Conservation (phyloP, 2,797 vertebrate genomes). For the Thamnophis elegans region DNA sequence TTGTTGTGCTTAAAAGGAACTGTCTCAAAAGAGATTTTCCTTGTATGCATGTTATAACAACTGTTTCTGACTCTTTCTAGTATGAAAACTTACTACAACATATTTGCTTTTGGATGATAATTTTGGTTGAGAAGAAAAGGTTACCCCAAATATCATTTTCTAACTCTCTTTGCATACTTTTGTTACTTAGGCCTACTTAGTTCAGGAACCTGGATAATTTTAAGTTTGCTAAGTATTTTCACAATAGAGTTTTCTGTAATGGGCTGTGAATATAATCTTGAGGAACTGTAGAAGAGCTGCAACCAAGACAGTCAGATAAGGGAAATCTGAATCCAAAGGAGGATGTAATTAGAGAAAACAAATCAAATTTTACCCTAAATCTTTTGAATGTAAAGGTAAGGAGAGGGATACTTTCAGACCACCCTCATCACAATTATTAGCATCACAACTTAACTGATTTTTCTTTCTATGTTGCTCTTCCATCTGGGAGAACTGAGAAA, state of each 20-base stretch:
- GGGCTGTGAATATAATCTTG: neutral
- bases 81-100: neutral
- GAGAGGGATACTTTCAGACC: neutral
- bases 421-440: neutral
- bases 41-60: neutral
- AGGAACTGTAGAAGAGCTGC: neutral
- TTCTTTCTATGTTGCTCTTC: neutral
- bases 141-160: neutral
- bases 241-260: neutral
- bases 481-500: neutral
- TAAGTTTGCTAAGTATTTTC: neutral
- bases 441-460: neutral
- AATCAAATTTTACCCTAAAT: neutral
- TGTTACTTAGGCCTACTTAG: neutral
- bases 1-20: neutral
- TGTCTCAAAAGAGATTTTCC: neutral
- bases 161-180: neutral
- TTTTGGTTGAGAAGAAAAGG: neutral
- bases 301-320: neutral
- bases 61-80: neutral
- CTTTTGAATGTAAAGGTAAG: neutral
- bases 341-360: neutral
- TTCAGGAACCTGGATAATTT: neutral
- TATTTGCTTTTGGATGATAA: neutral
- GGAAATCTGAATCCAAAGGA: neutral